Evolutionary conservation across 2,113 vertebrate genomes (phyloP), one percentile per base, ranked within the genome.

Genomic region (Dinomys branickii): DNA sequence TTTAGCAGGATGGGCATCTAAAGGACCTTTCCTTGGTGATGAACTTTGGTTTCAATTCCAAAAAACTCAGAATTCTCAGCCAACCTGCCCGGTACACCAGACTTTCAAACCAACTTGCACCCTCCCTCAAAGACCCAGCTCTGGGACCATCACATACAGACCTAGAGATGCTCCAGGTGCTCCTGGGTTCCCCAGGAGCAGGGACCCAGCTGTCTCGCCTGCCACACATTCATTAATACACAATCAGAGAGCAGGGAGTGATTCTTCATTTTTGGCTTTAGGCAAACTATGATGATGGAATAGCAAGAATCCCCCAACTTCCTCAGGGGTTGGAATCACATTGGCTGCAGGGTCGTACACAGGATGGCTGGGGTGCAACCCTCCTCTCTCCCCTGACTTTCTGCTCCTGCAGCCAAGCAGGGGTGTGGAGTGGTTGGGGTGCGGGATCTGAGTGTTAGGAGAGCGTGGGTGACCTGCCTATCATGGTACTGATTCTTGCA

Each of bases 91-190:
- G 5, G 63, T n/a, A n/a, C 71, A 28, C 10, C 58, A 85, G 71
- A 38, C 0, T 0, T 35, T 63, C 59, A 78, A 88, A 30, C 59
- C 4, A 0, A 41, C 44, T n/a, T 0, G 0, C 0, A 9, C 11
- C 50, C 63, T 63, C 52, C 16, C 65, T 56, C 33, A 4, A 10
- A 9, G 20, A 1, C 16, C 61, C 28, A 61, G 87, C 12, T 30
- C 61, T 3, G 7, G 47, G 41, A 1, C 11, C 16, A 10, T 5
- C 19, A 5, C 5, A 28, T n/a, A 24, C 8, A 56, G 24, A 9
- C 19, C 30, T 14, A 12, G 9, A 0, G 6, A 30, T 52, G 20
- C 65, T 30, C 14, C 81, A 54, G 38, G 5, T 2, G 5, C 59
- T 33, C 35, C 35, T 4, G 41, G n/a, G 58, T 52, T 24, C 38